A percentile compares a stretch with the other conserved stretches of the same genome.
These are phyloP conservation scores for Miniopterus natalensis DNA, from an alignment of 2,113 vertebrate genomes.

Conservation along the genomic window DNA sequence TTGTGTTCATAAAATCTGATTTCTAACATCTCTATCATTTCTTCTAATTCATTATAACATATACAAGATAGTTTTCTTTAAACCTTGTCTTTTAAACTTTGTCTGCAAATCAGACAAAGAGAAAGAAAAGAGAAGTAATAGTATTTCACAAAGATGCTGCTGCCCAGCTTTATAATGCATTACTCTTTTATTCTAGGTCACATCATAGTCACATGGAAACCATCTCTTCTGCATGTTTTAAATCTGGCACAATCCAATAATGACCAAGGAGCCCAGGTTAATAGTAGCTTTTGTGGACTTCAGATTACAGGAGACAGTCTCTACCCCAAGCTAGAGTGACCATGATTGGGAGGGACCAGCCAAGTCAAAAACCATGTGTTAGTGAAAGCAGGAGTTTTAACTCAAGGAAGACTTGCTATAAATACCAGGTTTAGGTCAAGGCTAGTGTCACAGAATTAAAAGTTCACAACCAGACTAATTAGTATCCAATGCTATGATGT, in stretches of 20 bases:
- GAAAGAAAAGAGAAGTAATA: background rate
- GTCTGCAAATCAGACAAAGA: background rate
- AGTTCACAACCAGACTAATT: background rate
- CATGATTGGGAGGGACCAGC: background rate
- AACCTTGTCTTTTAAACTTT: background rate
- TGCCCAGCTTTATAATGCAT: background rate
- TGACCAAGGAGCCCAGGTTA: background rate
- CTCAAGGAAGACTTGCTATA: background rate
- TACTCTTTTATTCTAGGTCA: background rate
- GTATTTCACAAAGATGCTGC: background rate
- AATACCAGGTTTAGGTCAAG: background rate
- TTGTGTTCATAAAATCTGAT: background rate
- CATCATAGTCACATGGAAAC: background rate
- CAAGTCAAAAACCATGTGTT: background rate
- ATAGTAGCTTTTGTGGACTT: background rate
- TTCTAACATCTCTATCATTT: background rate
- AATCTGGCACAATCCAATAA: background rate
- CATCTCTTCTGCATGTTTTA: background rate
- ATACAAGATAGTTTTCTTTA: background rate
- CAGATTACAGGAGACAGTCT: background rate
- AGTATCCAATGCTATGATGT: background rate
- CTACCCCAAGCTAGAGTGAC: background rate
- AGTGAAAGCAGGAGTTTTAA: background rate
- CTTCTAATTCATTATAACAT: background rate
- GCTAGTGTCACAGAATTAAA: background rate